Percentiles rank a stretch among this genome's conserved stretches.
phyloP scores from a whole-genome alignment of 1,140 invertebrate genomes.

The Meteorus sp. region DNA sequence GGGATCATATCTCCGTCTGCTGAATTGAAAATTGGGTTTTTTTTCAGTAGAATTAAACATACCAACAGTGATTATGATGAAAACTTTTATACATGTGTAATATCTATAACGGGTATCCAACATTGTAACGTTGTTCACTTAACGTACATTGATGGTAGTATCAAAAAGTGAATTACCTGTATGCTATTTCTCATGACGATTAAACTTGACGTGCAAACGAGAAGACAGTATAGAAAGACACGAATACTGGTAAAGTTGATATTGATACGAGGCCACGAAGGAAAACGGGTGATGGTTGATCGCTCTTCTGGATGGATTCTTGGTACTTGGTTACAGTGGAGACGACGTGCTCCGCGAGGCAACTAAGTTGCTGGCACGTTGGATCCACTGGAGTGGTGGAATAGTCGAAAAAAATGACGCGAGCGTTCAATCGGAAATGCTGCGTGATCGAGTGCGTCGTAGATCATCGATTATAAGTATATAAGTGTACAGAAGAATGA shows the following conservation, averaged over 20 bases:
- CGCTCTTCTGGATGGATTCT: constrained; percentile 42
- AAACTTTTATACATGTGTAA: no score
- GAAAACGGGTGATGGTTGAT: constrained; percentile 40
- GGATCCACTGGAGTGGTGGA: background rate
- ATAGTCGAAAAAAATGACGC: constrained; percentile 6
- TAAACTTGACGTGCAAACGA: no score
- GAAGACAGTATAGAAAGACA: no score
- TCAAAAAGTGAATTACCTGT: constrained; percentile 36
- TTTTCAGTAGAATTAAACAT: no score
- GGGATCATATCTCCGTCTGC: no score
- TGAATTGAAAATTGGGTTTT: no score
- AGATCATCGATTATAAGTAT: background rate
- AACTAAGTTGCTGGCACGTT: constrained; percentile 44
- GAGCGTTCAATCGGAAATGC: background rate
- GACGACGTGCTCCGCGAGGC: constrained; percentile 53
- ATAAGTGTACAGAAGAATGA: no score
- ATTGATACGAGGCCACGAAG: constrained; percentile 35
- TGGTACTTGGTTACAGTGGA: constrained; percentile 39
- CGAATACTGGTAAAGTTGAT: constrained; percentile 19
- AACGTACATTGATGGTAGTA: constrained; percentile 15
- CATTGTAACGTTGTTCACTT: background rate
- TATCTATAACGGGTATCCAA: constrained; percentile 25
- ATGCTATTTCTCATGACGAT: no score
- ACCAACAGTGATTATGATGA: no score
- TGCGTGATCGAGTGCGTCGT: background rate